Evolutionary conservation across 2,113 vertebrate genomes (phyloP), one percentile per base, ranked within the genome.

Genomic region (Anarhynchus alexandrinus): DNA sequence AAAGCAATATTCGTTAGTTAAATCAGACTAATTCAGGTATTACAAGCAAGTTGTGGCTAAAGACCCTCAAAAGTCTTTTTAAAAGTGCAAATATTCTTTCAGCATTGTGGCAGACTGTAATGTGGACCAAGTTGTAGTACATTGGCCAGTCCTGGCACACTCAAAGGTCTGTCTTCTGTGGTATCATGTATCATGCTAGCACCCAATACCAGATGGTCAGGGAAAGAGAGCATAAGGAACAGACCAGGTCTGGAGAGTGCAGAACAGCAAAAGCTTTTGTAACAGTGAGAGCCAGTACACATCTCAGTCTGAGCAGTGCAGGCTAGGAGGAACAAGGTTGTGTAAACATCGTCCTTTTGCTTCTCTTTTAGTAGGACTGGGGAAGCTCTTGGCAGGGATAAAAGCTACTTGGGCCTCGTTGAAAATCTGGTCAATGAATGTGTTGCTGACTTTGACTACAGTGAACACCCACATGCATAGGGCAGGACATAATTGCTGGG

Each of bases 221-320:
- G 30, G 26, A 14, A 51, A 15, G 82, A 76, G 12, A 22, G 25
- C 0, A 0, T 32, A 21, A 61, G 62, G 54, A 93, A 5, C 1
- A 1, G 62, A 10, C 18, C 7, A 5, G 19, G 6, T 72, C 26
- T 81, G 51, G 51, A 74, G 17, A 47, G 15, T 9, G 43, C 38
- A 30, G 82, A 58, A 34, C 43, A 91, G 77, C 36, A 40, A 54
- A 77, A 86, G 30, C 23, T 43, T 67, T 71, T 51, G 12, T 89
- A 59, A 23, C 15, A 74, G 47, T 15, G 40, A 59, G 47, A 87
- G 27, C 51, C 29, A 62, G 21, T 17, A 19, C 58, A 42, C 34
- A 23, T 27, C 23, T 51, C 26, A 58, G 11, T 36, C 49, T 70
- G 71, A 82, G 55, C 30, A 47, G 36, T 38, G 36, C 34, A 34